Evolutionary conservation across 1,140 invertebrate species (phyloP).

Genomic region (Drosophila sp.): DNA sequence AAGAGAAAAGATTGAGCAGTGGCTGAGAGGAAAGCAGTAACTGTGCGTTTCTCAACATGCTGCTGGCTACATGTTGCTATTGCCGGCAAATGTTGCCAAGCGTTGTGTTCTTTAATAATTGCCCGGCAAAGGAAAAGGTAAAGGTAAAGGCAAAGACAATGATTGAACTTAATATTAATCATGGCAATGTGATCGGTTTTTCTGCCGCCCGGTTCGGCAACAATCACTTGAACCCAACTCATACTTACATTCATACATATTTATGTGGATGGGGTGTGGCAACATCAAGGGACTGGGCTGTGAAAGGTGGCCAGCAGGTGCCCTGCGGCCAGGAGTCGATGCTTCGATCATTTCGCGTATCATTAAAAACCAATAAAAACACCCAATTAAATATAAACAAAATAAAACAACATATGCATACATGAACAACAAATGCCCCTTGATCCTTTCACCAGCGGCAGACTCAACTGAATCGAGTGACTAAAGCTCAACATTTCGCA

Average conservation of each 20-base stretch:
- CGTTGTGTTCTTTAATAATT: conserved; percentile 57
- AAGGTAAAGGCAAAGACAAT: conserved; percentile 42
- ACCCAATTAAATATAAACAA: conserved; percentile 76
- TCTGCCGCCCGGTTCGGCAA: conserved; percentile 61
- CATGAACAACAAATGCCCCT: conserved; percentile 77
- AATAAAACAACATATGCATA: conserved; percentile 43
- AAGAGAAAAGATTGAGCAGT: conserved; percentile 22
- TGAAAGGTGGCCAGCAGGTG: conserved; percentile 48
- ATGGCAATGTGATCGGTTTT: conserved; percentile 14
- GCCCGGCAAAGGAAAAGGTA: conserved; percentile 19
- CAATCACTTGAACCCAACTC: conserved; percentile 59
- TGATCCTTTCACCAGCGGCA: conserved; percentile 70
- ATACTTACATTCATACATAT: background rate
- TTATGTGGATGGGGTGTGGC: conserved; percentile 56
- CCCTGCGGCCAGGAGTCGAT: conserved; percentile 54
- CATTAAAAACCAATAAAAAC: conserved; percentile 82
- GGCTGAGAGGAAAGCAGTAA: conserved; percentile 29
- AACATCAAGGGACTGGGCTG: conserved; percentile 24
- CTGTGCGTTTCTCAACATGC: conserved; percentile 16
- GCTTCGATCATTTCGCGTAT: conserved; percentile 80
- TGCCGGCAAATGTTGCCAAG: conserved; percentile 14
- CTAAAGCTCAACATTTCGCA: conserved; percentile 25
- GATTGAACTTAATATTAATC: conserved; percentile 78
- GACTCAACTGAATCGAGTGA: background rate
- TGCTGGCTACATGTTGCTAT: conserved; percentile 43